Base-by-base conservation (phyloP, 2,888 invertebrate species). In the Dicranocentrus wangi region DNA sequence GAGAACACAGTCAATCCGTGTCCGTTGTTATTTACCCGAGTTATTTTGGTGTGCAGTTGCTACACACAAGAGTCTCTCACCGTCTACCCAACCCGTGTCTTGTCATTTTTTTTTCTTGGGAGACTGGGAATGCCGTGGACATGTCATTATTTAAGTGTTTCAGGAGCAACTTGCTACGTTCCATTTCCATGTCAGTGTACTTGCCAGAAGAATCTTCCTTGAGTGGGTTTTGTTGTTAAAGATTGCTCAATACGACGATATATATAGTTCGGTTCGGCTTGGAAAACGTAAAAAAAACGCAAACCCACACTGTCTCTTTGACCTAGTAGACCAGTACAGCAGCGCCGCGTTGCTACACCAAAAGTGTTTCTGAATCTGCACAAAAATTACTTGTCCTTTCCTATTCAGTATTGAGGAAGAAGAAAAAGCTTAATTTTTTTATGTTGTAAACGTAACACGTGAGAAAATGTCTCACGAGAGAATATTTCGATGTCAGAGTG, bases 401-500 rank as follows among this genome's bases (percentile, higher is more conserved):
- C n/a, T n/a, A n/a, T n/a, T n/a, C n/a, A n/a, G n/a, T n/a, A n/a
- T n/a, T n/a, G n/a, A n/a, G n/a, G n/a, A n/a, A n/a, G n/a, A n/a
- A n/a, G n/a, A n/a, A n/a, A n/a, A n/a, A n/a, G n/a, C n/a, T n/a
- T n/a, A n/a, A n/a, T n/a, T n/a, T n/a, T n/a, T n/a, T n/a, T n/a
- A n/a, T n/a, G n/a, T n/a, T n/a, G n/a, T n/a, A n/a, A n/a, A n/a
- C n/a, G n/a, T n/a, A n/a, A n/a, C n/a, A n/a, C n/a, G n/a, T n/a
- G 17, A 39, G 53, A 77, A 43, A 17, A 86, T 86, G 86, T 85
- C 86, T 47, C 86, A 86, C 82, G 85, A 86, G 71, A 82, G 72
- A 83, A 86, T 86, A 77, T 83, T 82, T 71, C 83, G 86, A 89
- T 94, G 94, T 90, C 94, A 94, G 90, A 94, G 94, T 89, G 94